Conservation (phyloP, 2,113 vertebrate genomes). For the Pteruthius melanotis region DNA sequence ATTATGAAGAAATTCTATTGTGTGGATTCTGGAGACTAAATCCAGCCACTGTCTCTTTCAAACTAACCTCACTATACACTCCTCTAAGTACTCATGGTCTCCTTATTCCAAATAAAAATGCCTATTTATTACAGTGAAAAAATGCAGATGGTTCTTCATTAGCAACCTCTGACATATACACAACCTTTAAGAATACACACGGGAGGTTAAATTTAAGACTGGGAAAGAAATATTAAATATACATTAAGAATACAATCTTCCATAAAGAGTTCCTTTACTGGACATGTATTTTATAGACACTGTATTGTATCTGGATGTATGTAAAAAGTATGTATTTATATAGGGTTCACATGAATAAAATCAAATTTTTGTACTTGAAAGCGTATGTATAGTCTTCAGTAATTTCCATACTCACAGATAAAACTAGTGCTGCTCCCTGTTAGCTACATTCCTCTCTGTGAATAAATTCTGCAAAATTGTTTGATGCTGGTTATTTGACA, state of each 20-base stretch:
- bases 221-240: background rate
- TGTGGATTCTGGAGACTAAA: background rate
- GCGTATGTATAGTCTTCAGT: background rate
- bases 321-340: background rate
- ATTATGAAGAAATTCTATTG: background rate
- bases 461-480: background rate
- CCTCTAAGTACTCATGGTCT: background rate
- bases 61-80: background rate
- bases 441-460: background rate
- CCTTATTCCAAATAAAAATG: background rate
- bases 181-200: background rate
- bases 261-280: background rate
- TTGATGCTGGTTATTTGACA: background rate
- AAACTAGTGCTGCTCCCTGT: background rate
- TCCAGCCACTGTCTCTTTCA: background rate
- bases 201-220: background rate
- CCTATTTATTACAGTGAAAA: background rate
- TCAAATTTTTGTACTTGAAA: background rate
- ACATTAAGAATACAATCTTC: background rate
- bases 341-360: background rate
- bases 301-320: background rate
- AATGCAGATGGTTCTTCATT: background rate
- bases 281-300: background rate
- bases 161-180: background rate
- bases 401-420: background rate